Evolutionary conservation across 2,797 vertebrate genomes (phyloP).

Genomic region (Amblyopsis hoosieri): DNA sequence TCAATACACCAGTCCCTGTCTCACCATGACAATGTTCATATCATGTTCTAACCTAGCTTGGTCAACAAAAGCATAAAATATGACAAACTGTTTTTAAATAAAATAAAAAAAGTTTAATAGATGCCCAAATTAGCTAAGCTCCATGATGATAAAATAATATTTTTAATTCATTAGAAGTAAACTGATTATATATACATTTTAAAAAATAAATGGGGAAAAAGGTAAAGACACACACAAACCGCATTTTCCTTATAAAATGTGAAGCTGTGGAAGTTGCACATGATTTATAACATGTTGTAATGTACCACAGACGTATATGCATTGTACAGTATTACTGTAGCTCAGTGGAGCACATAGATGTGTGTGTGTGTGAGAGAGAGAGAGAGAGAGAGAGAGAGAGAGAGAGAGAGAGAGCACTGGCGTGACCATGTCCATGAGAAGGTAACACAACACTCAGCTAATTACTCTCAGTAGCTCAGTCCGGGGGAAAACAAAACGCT

Average conservation of each 20-base stretch:
- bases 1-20: conserved; percentile 64
- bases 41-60: conserved; percentile 17
- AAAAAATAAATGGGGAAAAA: conserved; percentile 43
- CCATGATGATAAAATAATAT: conserved; percentile 26
- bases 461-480: conserved; percentile 52
- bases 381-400: too few relatives aligned
- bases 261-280: conserved; percentile 17
- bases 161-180: conserved; percentile 67
- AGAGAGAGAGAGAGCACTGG: background rate
- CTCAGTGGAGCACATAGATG: background rate
- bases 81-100: conserved; percentile 10
- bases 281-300: conserved; percentile 11
- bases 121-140: background rate
- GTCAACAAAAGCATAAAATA: conserved; percentile 1
- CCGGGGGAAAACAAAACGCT: conserved; percentile 13
- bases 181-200: conserved; percentile 38
- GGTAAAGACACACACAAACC: conserved; percentile 38
- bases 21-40: conserved; percentile 40
- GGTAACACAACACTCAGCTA: conserved; percentile 41
- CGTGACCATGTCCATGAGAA: conserved; percentile 48
- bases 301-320: too few relatives aligned
- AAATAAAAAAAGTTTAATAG: background rate
- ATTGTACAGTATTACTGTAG: too few relatives aligned
- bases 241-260: conserved; percentile 30
- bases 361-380: background rate